Evolutionary conservation across 2,888 invertebrate species (phyloP).

Genomic region (Mesoligia furuncula): DNA sequence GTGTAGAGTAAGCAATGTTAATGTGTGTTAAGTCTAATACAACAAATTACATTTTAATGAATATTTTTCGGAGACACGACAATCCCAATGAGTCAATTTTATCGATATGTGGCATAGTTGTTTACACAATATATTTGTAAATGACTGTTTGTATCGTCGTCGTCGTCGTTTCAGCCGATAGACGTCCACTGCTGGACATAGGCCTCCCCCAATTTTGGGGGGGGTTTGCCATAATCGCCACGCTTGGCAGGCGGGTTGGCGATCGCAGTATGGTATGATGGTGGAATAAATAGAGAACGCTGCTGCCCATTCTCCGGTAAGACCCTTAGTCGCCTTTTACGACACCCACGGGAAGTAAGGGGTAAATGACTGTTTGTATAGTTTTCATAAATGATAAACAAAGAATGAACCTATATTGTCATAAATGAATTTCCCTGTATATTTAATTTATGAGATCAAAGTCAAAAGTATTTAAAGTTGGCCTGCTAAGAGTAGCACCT

Average conservation of each 20-base stretch:
- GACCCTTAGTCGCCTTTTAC: too few species aligned
- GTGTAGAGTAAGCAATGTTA: conserved; percentile 75
- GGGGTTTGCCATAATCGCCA: too few species aligned
- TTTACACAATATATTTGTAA: conserved; percentile 52
- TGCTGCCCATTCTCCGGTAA: too few species aligned
- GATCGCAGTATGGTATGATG: too few species aligned
- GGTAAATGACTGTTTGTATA: too few species aligned
- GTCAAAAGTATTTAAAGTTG: conserved; percentile 14
- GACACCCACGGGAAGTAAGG: too few species aligned
- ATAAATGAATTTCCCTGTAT: conserved; percentile 6
- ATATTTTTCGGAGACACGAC: conserved; percentile 56
- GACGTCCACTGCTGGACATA: too few species aligned
- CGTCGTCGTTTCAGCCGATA: too few species aligned
- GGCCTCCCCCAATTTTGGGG: too few species aligned
- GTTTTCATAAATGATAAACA: conserved; percentile 11
- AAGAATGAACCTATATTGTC: neutral
- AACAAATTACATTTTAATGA: conserved; percentile 54
- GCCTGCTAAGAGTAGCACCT: conserved; percentile 10
- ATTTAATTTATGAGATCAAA: conserved; percentile 21
- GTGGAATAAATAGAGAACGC: too few species aligned
- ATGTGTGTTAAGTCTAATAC: conserved; percentile 71
- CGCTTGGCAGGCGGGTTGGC: too few species aligned
- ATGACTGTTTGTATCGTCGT: too few species aligned
- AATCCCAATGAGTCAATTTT: conserved; percentile 73
- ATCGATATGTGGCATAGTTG: conserved; percentile 63